These are phyloP conservation scores for Apodemia duryi DNA, from an alignment of 2,888 invertebrate genomes.

Conservation along the genomic window DNA sequence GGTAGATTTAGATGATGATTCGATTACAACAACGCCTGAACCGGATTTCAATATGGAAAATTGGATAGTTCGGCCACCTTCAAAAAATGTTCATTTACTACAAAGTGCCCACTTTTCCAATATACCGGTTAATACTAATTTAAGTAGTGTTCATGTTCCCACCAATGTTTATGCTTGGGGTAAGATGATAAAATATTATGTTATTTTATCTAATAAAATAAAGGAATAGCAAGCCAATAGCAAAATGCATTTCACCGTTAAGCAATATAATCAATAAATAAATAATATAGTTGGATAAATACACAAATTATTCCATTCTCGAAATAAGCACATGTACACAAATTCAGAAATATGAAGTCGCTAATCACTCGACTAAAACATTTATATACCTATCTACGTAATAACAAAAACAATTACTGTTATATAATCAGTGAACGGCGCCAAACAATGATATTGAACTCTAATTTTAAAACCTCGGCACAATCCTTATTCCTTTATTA, in stretches of 20 bases:
- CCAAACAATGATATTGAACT: too few species aligned
- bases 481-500: too few species aligned
- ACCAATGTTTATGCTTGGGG: slow-evolving; percentile 96
- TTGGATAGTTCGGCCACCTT: slow-evolving; percentile 74
- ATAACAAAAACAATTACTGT: too few species aligned
- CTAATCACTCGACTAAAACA: too few species aligned
- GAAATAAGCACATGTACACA: too few species aligned
- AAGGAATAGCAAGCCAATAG: not conserved
- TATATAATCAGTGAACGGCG: too few species aligned
- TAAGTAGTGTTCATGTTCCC: slow-evolving; percentile 96
- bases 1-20: slow-evolving; percentile 74
- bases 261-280: not conserved
- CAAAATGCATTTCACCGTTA: not conserved
- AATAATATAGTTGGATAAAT: too few species aligned
- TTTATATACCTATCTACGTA: too few species aligned
- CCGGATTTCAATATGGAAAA: slow-evolving; percentile 72
- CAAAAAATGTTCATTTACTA: slow-evolving; percentile 82
- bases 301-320: too few species aligned
- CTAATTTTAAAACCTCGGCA: too few species aligned
- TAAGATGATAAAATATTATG: slow-evolving; percentile 47
- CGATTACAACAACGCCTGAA: slow-evolving; percentile 74
- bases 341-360: too few species aligned
- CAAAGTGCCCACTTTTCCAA: slow-evolving; percentile 88
- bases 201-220: not conserved
- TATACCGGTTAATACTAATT: slow-evolving; percentile 86